Conservation (phyloP, 2,113 vertebrate species). For the Petrocephalus microphthalmus region DNA sequence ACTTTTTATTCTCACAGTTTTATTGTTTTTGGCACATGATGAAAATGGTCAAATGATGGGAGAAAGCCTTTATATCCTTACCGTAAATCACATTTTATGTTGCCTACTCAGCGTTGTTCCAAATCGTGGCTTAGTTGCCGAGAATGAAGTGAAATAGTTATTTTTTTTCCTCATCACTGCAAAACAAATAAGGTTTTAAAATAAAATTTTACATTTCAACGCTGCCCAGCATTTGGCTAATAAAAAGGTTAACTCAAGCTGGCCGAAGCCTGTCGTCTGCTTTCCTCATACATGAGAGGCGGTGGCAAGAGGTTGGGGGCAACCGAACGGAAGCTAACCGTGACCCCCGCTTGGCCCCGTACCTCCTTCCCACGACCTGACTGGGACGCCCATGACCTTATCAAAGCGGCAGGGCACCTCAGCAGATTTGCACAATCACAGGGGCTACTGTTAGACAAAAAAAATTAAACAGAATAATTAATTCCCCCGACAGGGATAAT, state of each 20-base stretch:
- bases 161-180: not conserved
- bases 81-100: not conserved
- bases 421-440: not conserved
- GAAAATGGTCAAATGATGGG: not conserved
- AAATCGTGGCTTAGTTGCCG: not conserved
- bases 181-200: not conserved
- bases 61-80: not conserved
- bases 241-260: not conserved
- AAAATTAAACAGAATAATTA: conserved; percentile 6
- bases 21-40: not conserved
- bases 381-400: not conserved
- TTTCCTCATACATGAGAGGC: not conserved
- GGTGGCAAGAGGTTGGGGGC: not conserved
- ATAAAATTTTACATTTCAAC: not conserved
- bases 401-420: not conserved
- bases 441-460: not conserved
- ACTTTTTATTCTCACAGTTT: not conserved
- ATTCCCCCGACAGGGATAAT: not conserved
- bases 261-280: not conserved
- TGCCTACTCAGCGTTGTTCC: not conserved
- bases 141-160: not conserved
- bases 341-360: not conserved
- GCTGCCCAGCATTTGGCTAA: not conserved
- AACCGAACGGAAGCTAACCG: not conserved
- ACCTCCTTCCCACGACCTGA: not conserved